These are phyloP conservation scores for Pissodes strobi DNA, from an alignment of 1,140 invertebrate genomes.

Conservation along the genomic window DNA sequence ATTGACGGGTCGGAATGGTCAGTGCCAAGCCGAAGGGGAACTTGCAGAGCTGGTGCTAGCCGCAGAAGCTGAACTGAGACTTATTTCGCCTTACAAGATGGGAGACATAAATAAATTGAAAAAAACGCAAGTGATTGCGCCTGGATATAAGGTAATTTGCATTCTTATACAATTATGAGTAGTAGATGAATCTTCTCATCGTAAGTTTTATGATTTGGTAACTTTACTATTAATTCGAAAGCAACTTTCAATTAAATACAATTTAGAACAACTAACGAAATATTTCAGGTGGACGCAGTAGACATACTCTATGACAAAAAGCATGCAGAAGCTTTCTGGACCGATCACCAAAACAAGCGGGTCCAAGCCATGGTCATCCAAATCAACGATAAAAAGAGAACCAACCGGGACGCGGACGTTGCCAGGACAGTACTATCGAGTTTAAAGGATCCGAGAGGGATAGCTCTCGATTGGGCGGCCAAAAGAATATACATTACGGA, in stretches of 20 bases:
- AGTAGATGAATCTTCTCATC: too few relatives aligned
- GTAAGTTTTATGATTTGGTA: too few relatives aligned
- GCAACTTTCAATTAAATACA: too few relatives aligned
- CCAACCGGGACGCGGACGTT: conserved; percentile 41
- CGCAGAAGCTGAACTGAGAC: conserved; percentile 66
- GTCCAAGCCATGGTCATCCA: conserved; percentile 48
- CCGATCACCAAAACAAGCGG: conserved; percentile 60
- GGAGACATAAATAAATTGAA: conserved; percentile 56
- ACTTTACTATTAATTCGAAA: too few relatives aligned
- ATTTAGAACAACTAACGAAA: too few relatives aligned
- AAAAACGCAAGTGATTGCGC: conserved; percentile 50
- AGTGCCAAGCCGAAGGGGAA: conserved; percentile 62
- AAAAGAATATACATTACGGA: conserved; percentile 77
- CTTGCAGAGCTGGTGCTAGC: conserved; percentile 66
- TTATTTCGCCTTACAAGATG: conserved; percentile 66
- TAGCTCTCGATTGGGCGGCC: conserved; percentile 79
- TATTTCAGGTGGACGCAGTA: conserved; percentile 58
- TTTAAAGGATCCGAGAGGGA: conserved; percentile 67
- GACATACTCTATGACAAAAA: conserved; percentile 59
- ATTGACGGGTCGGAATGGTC: conserved; percentile 55
- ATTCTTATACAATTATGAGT: too few relatives aligned
- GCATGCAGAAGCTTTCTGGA: conserved; percentile 60
- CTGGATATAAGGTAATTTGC: conserved; percentile 49
- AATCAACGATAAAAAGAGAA: conserved; percentile 45
- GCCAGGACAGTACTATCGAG: conserved; percentile 50